Conservation (phyloP, 2,888 invertebrate species). For the Vesta saturnalis region DNA sequence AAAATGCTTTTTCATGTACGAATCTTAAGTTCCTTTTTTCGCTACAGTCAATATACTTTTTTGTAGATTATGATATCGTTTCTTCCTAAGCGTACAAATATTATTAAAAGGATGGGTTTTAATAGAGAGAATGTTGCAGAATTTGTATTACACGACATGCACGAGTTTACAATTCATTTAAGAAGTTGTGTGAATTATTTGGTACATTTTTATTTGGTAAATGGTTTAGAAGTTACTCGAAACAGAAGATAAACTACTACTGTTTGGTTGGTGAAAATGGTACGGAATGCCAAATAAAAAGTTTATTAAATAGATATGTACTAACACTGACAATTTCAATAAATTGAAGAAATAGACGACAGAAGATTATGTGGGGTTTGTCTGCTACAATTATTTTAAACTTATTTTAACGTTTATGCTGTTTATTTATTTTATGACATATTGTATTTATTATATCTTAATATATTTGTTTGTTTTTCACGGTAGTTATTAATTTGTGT, state of each 20-base stretch:
- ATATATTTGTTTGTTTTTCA: too few relatives aligned
- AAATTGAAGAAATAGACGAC: too few relatives aligned
- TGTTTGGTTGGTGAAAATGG: too few relatives aligned
- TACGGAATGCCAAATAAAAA: too few relatives aligned
- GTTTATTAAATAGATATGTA: too few relatives aligned
- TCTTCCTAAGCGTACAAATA: background rate
- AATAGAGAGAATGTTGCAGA: background rate
- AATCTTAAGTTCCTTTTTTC: background rate
- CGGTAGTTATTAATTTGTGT: too few relatives aligned
- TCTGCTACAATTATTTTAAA: too few relatives aligned
- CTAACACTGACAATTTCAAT: too few relatives aligned
- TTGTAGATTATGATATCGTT: background rate
- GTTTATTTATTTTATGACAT: too few relatives aligned
- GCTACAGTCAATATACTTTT: background rate
- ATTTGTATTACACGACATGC: background rate
- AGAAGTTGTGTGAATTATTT: constrained; percentile 4
- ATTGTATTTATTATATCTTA: too few relatives aligned
- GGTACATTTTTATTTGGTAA: background rate
- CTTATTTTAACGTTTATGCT: too few relatives aligned
- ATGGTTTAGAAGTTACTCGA: background rate
- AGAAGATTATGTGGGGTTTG: too few relatives aligned
- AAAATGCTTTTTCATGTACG: background rate
- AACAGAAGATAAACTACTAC: background rate
- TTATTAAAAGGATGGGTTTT: background rate
- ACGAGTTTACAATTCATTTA: constrained; percentile 12